Evolutionary conservation across 2,888 invertebrate genomes (phyloP).

Genomic region (Leuctra nigra): DNA sequence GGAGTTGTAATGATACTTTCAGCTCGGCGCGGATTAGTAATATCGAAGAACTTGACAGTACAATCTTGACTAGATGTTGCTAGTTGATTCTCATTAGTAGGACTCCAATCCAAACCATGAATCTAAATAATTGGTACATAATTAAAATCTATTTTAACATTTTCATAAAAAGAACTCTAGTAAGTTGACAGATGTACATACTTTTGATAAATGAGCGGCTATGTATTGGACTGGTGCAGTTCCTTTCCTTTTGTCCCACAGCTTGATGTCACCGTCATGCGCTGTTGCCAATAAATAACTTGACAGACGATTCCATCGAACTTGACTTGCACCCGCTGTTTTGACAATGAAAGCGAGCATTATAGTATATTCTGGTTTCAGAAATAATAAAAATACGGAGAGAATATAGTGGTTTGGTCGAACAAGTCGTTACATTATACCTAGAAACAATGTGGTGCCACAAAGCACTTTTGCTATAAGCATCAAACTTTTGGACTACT

Average conservation of each 20-base stretch:
- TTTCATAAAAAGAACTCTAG: too few relatives aligned
- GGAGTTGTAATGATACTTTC: conserved; percentile 80
- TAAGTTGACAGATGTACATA: conserved; percentile 31
- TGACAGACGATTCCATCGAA: conserved; percentile 86
- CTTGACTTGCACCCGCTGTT: conserved; percentile 91
- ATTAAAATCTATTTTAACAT: too few relatives aligned
- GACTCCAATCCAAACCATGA: conserved; percentile 93
- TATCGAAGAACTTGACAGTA: conserved; percentile 91
- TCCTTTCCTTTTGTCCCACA: conserved; percentile 91
- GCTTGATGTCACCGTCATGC: conserved; percentile 91
- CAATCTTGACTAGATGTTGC: conserved; percentile 94
- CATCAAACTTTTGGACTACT: too few relatives aligned
- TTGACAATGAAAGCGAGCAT: too few relatives aligned
- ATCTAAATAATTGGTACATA: conserved; percentile 68
- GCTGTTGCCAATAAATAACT: conserved; percentile 83
- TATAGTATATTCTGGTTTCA: too few relatives aligned
- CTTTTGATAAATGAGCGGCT: conserved; percentile 76
- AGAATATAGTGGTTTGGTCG: too few relatives aligned
- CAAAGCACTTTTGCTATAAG: too few relatives aligned
- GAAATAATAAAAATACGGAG: too few relatives aligned
- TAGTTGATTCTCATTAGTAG: conserved; percentile 72
- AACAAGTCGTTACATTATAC: too few relatives aligned
- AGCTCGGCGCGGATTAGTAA: conserved; percentile 73
- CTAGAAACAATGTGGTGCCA: too few relatives aligned
- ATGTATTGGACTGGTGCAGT: conserved; percentile 86